Percentiles rank a stretch among this genome's conserved stretches.
These are phyloP conservation scores for Bimastos eiseni DNA, from an alignment of 2,888 invertebrate genomes.

Conservation along the genomic window DNA sequence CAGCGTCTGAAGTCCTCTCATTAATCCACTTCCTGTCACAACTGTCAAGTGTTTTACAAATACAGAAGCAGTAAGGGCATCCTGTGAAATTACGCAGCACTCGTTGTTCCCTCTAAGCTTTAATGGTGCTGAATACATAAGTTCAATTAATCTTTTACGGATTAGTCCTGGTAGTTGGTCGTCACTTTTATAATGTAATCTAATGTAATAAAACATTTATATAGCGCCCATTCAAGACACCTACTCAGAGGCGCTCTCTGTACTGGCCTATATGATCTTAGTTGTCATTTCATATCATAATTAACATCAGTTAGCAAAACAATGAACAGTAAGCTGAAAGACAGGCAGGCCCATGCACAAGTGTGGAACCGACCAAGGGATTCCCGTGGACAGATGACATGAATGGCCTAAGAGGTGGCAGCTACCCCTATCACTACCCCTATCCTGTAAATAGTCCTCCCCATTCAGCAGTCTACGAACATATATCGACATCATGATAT, in stretches of 20 bases:
- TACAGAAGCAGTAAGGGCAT: not conserved
- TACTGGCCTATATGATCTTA: too few relatives aligned
- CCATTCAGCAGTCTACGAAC: not conserved
- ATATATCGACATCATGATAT: not conserved
- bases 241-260: too few relatives aligned
- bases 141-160: not conserved
- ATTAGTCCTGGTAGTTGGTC: not conserved
- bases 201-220: too few relatives aligned
- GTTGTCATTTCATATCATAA: too few relatives aligned
- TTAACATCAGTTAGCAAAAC: too few relatives aligned
- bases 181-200: too few relatives aligned
- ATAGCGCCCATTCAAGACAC: too few relatives aligned
- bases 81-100: not conserved
- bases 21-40: not conserved
- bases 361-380: too few relatives aligned
- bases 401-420: not conserved
- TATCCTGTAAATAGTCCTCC: not conserved
- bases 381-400: too few relatives aligned
- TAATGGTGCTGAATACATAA: not conserved
- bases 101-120: not conserved
- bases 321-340: too few relatives aligned
- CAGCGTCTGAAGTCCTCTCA: not conserved
- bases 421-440: not conserved
- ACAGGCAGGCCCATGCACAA: too few relatives aligned
- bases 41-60: slow-evolving; percentile 1